phyloP scores from a whole-genome alignment of 2,113 vertebrate genomes.

The Pleuronectes platessa region DNA sequence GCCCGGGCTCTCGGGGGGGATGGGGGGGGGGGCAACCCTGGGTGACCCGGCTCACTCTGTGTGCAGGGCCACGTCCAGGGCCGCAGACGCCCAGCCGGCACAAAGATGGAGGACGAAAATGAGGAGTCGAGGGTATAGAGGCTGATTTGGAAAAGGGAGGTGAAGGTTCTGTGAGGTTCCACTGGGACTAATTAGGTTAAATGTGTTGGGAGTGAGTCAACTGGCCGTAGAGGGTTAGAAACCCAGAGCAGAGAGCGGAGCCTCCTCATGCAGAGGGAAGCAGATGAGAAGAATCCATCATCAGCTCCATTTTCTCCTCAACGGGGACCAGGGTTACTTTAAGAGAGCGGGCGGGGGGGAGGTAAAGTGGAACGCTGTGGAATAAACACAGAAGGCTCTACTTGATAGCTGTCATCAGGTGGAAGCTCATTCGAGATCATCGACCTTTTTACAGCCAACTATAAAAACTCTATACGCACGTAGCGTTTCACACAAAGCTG shows the following conservation, averaged over 20 bases:
- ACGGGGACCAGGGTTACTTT: constrained; percentile 50
- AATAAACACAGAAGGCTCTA: constrained; percentile 44
- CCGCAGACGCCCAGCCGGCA: constrained; percentile 1
- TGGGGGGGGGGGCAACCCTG: constrained; percentile 31
- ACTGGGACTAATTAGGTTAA: constrained; percentile 88
- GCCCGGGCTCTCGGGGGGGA: neutral
- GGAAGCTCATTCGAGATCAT: constrained; percentile 5
- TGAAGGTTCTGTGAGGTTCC: constrained; percentile 45
- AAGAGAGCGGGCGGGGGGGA: constrained; percentile 23
- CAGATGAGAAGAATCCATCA: constrained; percentile 79
- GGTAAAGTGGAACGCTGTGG: constrained; percentile 43
- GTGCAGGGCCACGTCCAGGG: constrained; percentile 26
- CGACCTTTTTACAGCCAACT: no score
- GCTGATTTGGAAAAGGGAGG: constrained; percentile 15
- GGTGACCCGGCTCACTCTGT: constrained; percentile 56
- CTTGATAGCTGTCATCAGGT: constrained; percentile 35
- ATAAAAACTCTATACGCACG: neutral
- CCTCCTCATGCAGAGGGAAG: constrained; percentile 52
- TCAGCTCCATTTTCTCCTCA: constrained; percentile 59
- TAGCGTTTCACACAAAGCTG: neutral
- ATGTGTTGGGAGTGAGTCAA: constrained; percentile 88
- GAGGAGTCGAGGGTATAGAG: neutral
- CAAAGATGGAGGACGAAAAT: constrained; percentile 30
- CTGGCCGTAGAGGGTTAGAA: constrained; percentile 79
- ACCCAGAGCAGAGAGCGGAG: constrained; percentile 41